Percentiles rank a stretch among this genome's conserved stretches.
phyloP scores from a whole-genome alignment of 2,888 invertebrate genomes.

The Caenorhabditis auriculariae region DNA sequence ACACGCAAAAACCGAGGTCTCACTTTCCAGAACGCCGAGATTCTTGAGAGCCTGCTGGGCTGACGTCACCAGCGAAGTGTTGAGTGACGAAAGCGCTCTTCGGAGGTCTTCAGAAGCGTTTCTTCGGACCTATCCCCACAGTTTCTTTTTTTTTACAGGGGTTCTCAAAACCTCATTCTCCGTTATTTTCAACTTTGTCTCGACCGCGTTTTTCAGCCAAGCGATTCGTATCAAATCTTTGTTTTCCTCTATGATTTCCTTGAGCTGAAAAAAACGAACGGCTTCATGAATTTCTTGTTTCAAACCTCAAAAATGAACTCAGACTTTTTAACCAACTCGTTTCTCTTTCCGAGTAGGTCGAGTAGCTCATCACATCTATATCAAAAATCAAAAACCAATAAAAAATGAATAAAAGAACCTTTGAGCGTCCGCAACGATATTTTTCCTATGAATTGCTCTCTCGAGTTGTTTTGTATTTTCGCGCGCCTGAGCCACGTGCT shows the following conservation, averaged over 20 bases:
- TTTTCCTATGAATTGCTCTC: conserved; percentile 19
- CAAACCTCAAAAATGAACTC: conserved; percentile 17
- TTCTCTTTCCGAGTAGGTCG: conserved; percentile 39
- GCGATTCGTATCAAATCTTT: conserved; percentile 30
- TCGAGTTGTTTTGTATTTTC: conserved; percentile 26
- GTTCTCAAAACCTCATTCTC: conserved; percentile 25
- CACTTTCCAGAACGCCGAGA: conserved; percentile 35
- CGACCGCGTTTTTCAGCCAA: conserved; percentile 41
- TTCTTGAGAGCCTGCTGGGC: conserved; percentile 41
- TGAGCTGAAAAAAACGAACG: conserved; percentile 21
- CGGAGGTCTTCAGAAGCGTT: conserved; percentile 47
- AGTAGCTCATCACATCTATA: conserved; percentile 44
- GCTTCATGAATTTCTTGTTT: not conserved
- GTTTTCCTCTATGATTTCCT: conserved; percentile 37
- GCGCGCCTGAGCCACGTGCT: conserved; percentile 10
- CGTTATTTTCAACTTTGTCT: conserved; percentile 31
- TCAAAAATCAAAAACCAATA: not conserved
- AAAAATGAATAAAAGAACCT: not conserved
- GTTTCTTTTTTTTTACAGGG: not conserved
- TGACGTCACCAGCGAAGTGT: conserved; percentile 45
- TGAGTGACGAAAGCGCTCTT: conserved; percentile 49
- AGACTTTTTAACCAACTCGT: conserved; percentile 39
- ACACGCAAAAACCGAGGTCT: not conserved
- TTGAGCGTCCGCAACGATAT: conserved; percentile 35
- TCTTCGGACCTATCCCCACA: conserved; percentile 16